Conservation (phyloP, 2,113 vertebrate genomes). For the Tylochromis polylepis region DNA sequence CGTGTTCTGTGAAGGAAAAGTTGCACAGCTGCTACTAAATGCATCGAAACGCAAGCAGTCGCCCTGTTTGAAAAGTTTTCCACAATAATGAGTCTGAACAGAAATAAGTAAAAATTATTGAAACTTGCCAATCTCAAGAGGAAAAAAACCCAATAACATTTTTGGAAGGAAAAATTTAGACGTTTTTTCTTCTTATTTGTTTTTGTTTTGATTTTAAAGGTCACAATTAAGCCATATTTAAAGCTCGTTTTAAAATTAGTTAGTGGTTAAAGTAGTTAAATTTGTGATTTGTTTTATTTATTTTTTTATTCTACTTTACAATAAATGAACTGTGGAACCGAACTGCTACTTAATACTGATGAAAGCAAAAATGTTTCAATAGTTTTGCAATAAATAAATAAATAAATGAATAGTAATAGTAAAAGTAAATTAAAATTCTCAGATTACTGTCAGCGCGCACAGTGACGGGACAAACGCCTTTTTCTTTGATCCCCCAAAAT, state of each 20-base stretch:
- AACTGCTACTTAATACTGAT: rapidly evolving
- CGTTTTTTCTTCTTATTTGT: neutral
- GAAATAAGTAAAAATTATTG: rapidly evolving
- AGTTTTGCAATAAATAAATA: neutral
- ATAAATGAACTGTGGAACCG: neutral
- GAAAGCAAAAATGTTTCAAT: neutral
- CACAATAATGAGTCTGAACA: neutral
- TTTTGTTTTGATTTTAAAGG: neutral
- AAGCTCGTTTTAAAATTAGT: neutral
- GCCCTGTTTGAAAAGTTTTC: rapidly evolving
- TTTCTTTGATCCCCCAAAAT: rapidly evolving
- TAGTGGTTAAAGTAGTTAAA: neutral
- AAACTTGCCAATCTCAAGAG: no score
- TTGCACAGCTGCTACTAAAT: neutral
- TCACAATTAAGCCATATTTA: neutral
- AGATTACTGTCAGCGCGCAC: neutral
- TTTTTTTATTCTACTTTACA: neutral
- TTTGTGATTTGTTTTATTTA: neutral
- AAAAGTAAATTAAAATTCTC: rapidly evolving
- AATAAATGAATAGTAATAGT: neutral
- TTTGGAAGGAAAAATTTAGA: rapidly evolving
- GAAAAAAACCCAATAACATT: neutral
- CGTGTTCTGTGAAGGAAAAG: neutral
- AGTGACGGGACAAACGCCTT: rapidly evolving
- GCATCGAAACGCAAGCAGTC: neutral